Base-by-base conservation (phyloP, 2,113 vertebrate genomes). In the Sinosuthora webbiana region DNA sequence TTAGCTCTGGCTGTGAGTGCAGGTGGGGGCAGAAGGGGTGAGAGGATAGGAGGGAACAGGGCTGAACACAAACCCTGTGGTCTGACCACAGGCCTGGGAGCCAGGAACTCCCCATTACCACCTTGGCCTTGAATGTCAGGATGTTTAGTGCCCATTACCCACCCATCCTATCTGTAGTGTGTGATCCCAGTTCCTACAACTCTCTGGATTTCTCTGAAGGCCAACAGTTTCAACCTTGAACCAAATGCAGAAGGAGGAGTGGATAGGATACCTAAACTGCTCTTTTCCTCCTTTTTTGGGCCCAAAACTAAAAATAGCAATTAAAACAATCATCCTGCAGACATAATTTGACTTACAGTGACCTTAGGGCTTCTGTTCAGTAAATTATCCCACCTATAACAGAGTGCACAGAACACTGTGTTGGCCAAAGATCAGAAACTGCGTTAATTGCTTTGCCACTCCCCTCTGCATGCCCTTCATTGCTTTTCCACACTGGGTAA, bases 81-180 rank as follows among this genome's bases (percentile, higher is more conserved):
- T 79, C 50, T 68, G 63, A 95, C 86, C 76, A 78, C 68, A 86
- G 79, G 55, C 93, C 96, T 89, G 42, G 55, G 44, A 95, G 95
- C 79, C 76, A 94, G 89, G 88, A 95, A 92, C 79, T 86, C 11
- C 21, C 59, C 87, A 50, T 95, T 88, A 92, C 47, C 42, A 74
- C 76, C 63, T 62, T 74, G 59, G 70, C 71, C 50, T 85, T 79
- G n/a, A 81, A 28, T 3, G 0, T 12, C 2, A 9, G 37, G 50
- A 52, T 57, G 56, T 50, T 59, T 11, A 17, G 33, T 24, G 35
- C 25, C 81, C 8, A 3, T 41, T 67, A 73, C 8, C 33, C 25
- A 27, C 56, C 44, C 6, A 4, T 35, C 23, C 37, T 1, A 3
- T 7, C 53, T 45, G 18, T 0, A 37, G 45, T 21, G 5, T 6